These are phyloP conservation scores for Sardina pilchardus DNA, from an alignment of 2,113 vertebrate species.

Conservation along the genomic window DNA sequence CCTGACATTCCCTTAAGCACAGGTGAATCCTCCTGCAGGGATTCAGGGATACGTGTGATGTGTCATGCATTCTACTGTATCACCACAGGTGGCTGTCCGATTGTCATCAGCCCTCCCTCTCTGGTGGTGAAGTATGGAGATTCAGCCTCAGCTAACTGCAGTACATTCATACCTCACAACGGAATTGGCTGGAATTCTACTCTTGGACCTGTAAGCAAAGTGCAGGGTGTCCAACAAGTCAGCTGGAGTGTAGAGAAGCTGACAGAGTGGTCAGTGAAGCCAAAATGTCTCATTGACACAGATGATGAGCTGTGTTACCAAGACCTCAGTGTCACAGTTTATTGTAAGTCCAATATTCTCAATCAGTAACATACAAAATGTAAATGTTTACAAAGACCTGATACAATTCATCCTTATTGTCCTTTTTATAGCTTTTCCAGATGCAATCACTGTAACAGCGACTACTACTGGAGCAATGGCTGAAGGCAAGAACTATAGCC, in stretches of 20 bases:
- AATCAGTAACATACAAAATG: no score
- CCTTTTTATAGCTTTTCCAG: constrained; percentile 50
- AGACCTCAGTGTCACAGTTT: not conserved
- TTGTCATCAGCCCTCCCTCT: not conserved
- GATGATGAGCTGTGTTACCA: not conserved
- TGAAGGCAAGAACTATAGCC: constrained; percentile 27
- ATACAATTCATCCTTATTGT: not conserved
- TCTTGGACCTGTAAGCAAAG: not conserved
- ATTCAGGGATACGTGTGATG: not conserved
- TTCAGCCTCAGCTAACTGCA: not conserved
- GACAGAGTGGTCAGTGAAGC: not conserved
- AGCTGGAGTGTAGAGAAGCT: not conserved
- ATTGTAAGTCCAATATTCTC: not conserved
- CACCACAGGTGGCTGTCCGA: not conserved
- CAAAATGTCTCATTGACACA: not conserved
- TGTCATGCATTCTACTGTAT: not conserved
- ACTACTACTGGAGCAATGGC: constrained; percentile 14
- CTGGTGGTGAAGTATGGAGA: not conserved
- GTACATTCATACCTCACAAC: not conserved
- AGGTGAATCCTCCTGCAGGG: not conserved
- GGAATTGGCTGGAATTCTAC: constrained; percentile 9
- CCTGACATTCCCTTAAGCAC: not conserved
- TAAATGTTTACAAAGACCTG: no score
- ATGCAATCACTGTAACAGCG: not conserved
- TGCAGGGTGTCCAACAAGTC: not conserved